These are phyloP conservation scores for Odontothrips loti DNA, from an alignment of 2,888 invertebrate genomes.

Conservation along the genomic window DNA sequence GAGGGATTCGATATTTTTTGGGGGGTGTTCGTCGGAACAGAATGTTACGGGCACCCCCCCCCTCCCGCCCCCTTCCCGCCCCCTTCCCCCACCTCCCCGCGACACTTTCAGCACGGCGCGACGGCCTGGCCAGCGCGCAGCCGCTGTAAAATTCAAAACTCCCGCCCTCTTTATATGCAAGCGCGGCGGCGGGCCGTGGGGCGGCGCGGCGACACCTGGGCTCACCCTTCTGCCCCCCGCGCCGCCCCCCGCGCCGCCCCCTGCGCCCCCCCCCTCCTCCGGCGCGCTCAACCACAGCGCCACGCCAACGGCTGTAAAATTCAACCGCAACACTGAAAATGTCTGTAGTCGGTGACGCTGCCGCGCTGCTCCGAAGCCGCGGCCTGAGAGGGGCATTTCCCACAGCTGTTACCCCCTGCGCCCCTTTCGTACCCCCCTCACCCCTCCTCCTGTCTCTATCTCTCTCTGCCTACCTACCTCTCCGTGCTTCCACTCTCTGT, in stretches of 20 bases:
- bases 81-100: neutral
- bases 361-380: no score
- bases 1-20: no score
- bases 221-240: neutral
- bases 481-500: neutral
- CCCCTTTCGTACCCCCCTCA: neutral
- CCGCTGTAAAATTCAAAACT: slow-evolving; percentile 8
- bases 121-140: no score
- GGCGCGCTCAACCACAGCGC: neutral
- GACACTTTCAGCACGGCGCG: no score
- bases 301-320: slow-evolving; percentile 17
- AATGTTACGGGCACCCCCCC: neutral
- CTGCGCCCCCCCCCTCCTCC: neutral
- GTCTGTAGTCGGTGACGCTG: slow-evolving; percentile 15
- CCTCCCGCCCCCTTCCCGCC: neutral
- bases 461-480: neutral
- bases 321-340: slow-evolving; percentile 20
- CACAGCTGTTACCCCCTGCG: neutral
- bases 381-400: neutral
- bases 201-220: slow-evolving; percentile 10
- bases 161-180: neutral
- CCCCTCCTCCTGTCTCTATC: neutral
- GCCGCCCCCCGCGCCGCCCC: neutral
- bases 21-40: no score
- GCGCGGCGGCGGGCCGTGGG: neutral